Evolutionary conservation across 2,888 invertebrate genomes (phyloP).

Genomic region (Phlogophora meticulosa): DNA sequence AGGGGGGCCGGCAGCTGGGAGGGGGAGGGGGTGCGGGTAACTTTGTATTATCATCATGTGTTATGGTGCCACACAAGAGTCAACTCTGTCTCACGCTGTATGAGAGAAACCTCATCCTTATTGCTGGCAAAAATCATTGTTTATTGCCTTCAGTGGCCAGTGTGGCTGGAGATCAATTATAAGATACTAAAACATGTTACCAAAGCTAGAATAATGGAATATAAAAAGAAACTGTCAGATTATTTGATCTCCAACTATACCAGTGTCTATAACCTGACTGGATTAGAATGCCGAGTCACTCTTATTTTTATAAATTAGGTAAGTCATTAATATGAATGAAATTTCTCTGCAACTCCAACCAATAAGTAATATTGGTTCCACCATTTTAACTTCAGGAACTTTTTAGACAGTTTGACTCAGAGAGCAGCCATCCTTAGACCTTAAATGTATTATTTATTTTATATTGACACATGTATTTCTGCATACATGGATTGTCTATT

Average conservation of each 20-base stretch:
- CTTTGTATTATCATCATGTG: conserved; percentile 74
- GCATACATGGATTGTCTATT: conserved; percentile 50
- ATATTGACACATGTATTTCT: conserved; percentile 38
- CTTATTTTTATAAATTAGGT: conserved; percentile 23
- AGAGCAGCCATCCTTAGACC: conserved; percentile 50
- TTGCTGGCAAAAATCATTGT: neutral
- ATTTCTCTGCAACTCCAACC: conserved; percentile 35
- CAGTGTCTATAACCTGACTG: conserved; percentile 5
- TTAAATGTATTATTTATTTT: conserved; percentile 20
- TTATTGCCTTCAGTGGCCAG: neutral
- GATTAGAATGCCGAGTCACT: conserved; percentile 21
- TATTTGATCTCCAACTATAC: conserved; percentile 46
- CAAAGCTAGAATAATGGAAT: conserved; percentile 32
- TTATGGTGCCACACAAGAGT: conserved; percentile 55
- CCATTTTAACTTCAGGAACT: conserved; percentile 8
- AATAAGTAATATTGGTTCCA: conserved; percentile 20
- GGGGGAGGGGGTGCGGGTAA: conserved; percentile 76
- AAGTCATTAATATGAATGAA: conserved; percentile 40
- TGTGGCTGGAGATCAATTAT: conserved; percentile 31
- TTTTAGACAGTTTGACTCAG: conserved; percentile 46
- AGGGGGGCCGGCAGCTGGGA: conserved; percentile 78
- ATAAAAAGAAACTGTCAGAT: conserved; percentile 12
- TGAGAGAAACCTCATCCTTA: conserved; percentile 34
- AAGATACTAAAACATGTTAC: conserved; percentile 23
- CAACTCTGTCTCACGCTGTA: conserved; percentile 47